These are phyloP conservation scores for Oscarella lobularis DNA, from an alignment of 37 sponge, comb jelly and placozoan genomes.

Conservation along the genomic window DNA sequence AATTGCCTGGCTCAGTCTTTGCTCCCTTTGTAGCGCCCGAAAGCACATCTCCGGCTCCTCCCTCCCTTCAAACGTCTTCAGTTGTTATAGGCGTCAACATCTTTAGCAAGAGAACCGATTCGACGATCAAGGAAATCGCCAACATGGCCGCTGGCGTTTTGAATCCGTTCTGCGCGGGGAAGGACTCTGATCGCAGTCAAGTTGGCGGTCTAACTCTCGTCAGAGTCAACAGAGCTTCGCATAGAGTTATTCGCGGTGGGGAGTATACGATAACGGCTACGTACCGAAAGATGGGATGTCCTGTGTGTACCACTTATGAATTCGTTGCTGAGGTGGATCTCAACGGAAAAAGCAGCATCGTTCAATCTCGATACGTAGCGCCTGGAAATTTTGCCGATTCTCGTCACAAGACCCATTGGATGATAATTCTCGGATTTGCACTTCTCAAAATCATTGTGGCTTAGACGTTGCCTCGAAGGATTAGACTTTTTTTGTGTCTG, in stretches of 20 bases:
- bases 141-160: not conserved
- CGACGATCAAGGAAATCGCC: not conserved
- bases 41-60: not conserved
- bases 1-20: not conserved
- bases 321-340: not conserved
- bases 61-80: too few species aligned
- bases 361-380: too few species aligned
- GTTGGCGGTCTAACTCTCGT: not conserved
- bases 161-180: not conserved
- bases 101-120: not conserved
- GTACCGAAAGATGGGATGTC: not conserved
- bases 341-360: too few species aligned
- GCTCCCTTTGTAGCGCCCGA: not conserved
- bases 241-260: not conserved
- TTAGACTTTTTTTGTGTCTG: too few species aligned
- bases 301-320: not conserved
- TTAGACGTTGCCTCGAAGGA: too few species aligned
- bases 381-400: too few species aligned
- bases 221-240: not conserved
- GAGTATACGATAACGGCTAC: not conserved
- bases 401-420: too few species aligned
- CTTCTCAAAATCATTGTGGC: too few species aligned
- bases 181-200: not conserved
- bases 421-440: too few species aligned
- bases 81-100: not conserved